Conservation (phyloP, 2,113 vertebrate species). For the Anser brachyrhynchus region DNA sequence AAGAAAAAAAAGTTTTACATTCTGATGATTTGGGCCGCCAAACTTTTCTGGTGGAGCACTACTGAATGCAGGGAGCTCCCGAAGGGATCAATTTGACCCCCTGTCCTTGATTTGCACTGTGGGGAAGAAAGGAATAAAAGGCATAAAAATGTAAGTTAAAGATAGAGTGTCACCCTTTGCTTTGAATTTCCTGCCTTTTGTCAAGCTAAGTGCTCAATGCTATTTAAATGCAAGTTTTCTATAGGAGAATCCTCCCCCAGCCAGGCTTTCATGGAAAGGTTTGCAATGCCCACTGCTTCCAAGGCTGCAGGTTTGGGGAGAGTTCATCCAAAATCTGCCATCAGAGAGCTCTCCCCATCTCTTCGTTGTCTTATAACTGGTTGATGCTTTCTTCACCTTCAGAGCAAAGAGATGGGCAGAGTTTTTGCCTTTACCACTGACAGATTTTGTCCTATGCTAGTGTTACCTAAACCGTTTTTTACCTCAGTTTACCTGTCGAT, state of each 20-base stretch:
- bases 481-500: not conserved
- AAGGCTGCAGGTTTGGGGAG: not conserved
- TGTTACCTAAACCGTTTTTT: not conserved
- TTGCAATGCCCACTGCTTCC: not conserved
- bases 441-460: not conserved
- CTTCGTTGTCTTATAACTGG: fast-evolving
- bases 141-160: constrained; percentile 62
- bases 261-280: not conserved
- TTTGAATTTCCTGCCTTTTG: constrained; percentile 68
- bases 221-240: constrained; percentile 61
- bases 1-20: not conserved
- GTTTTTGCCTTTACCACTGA: not conserved
- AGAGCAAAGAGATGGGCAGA: not conserved
- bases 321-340: not conserved
- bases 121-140: constrained; percentile 37
- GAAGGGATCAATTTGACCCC: not conserved
- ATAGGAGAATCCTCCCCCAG: not conserved
- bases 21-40: not conserved
- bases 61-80: not conserved
- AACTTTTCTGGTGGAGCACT: not conserved
- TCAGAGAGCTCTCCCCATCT: not conserved
- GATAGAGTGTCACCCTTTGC: constrained; percentile 42
- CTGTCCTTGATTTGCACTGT: constrained; percentile 34
- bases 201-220: constrained; percentile 28
- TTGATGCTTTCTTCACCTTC: not conserved